Percentiles rank a stretch among this genome's conserved stretches.
These are phyloP conservation scores for Miichthys miiuy DNA, from an alignment of 2,797 vertebrate species.

Conservation along the genomic window DNA sequence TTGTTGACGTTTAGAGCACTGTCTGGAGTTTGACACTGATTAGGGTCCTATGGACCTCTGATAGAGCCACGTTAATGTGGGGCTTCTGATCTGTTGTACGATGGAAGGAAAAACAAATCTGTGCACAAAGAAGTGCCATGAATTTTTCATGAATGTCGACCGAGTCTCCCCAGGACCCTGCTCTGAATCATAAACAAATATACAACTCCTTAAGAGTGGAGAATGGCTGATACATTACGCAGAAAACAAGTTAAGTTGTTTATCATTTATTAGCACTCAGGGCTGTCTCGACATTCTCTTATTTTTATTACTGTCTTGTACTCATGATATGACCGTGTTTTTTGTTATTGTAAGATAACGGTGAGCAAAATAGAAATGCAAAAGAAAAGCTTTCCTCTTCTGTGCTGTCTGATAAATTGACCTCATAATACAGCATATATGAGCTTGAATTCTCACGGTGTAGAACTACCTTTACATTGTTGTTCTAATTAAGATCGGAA, in stretches of 20 bases:
- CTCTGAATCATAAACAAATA: conserved; percentile 75
- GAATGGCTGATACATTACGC: conserved; percentile 55
- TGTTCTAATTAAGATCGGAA: not conserved
- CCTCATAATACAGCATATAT: conserved; percentile 27
- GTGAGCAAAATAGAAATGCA: conserved; percentile 21
- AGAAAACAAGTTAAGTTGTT: conserved; percentile 52
- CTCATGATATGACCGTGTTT: conserved; percentile 38
- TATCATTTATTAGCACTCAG: conserved; percentile 47
- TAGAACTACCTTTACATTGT: conserved; percentile 12
- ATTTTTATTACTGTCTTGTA: conserved; percentile 34
- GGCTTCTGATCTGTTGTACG: conserved; percentile 57
- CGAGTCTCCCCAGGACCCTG: conserved; percentile 60
- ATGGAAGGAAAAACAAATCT: conserved; percentile 69
- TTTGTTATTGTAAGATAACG: conserved; percentile 21
- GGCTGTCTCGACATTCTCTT: conserved; percentile 46
- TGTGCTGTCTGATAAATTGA: conserved; percentile 31
- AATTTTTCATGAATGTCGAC: conserved; percentile 81
- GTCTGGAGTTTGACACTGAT: conserved; percentile 22
- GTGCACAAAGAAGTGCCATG: conserved; percentile 74
- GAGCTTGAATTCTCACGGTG: conserved; percentile 34
- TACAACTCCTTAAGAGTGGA: conserved; percentile 36
- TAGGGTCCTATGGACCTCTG: conserved; percentile 34
- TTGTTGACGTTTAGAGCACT: not conserved
- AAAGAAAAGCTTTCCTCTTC: conserved; percentile 1
- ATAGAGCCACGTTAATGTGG: conserved; percentile 42